Evolutionary conservation across 1,140 invertebrate species (phyloP).

Genomic region (Microplitis mediator): DNA sequence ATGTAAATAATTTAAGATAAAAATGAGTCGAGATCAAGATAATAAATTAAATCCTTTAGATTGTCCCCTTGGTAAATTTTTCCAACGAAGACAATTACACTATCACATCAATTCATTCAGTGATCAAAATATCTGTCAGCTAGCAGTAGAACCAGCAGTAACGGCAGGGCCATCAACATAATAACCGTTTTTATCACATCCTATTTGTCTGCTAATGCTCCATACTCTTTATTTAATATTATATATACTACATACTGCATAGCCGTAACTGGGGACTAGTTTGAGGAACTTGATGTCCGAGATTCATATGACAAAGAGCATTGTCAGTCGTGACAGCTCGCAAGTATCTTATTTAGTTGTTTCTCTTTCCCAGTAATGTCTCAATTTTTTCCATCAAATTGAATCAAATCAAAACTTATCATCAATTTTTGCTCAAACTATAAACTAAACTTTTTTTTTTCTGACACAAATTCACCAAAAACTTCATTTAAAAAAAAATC

Average conservation of each 20-base stretch:
- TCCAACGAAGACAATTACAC: background rate
- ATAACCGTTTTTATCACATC: conserved; percentile 44
- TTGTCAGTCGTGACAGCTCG: too few relatives aligned
- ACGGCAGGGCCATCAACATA: conserved; percentile 41
- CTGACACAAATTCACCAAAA: too few relatives aligned
- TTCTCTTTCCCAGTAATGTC: background rate
- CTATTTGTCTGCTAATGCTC: conserved; percentile 48
- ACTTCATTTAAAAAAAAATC: too few relatives aligned
- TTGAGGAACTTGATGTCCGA: background rate
- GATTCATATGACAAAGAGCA: too few relatives aligned
- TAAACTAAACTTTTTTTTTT: too few relatives aligned
- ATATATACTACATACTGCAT: conserved; percentile 39
- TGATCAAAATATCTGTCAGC: conserved; percentile 25
- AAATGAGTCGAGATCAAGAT: background rate
- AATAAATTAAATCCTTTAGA: background rate
- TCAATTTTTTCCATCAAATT: background rate
- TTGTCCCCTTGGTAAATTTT: background rate
- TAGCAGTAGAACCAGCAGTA: background rate
- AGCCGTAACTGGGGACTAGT: conserved; percentile 35
- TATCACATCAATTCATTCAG: conserved; percentile 10
- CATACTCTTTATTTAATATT: background rate
- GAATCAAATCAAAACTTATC: too few relatives aligned
- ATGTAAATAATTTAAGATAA: background rate
- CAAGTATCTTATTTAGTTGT: background rate
- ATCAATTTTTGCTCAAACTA: too few relatives aligned